phyloP scores from a whole-genome alignment of 2,797 vertebrate species.

The Columba guinea region DNA sequence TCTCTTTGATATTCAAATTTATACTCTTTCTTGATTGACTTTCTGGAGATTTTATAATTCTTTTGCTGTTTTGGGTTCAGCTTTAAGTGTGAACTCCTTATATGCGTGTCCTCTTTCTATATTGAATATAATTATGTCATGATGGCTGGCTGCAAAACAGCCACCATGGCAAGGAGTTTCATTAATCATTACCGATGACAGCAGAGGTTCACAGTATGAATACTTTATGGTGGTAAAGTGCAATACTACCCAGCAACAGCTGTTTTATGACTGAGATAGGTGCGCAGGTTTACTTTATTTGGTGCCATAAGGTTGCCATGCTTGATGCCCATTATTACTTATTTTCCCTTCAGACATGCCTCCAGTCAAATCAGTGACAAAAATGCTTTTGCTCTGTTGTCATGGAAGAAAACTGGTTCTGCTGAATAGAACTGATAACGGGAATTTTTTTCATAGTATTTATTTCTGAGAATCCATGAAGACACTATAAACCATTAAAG shows the following conservation, averaged over 20 bases:
- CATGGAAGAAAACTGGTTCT: not conserved
- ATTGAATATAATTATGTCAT: not conserved
- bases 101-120: not conserved
- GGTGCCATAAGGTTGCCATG: not conserved
- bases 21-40: not conserved
- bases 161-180: not conserved
- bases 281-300: not conserved
- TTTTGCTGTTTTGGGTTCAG: not conserved
- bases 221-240: not conserved
- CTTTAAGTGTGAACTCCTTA: not conserved
- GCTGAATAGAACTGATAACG: not conserved
- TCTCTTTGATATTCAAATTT: not conserved
- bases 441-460: not conserved
- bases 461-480: not conserved
- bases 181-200: not conserved
- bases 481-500: not conserved
- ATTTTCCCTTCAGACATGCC: not conserved
- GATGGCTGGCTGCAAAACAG: not conserved
- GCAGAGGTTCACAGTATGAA: not conserved
- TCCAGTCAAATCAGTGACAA: not conserved
- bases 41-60: not conserved
- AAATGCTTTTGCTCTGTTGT: not conserved
- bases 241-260: not conserved
- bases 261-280: not conserved
- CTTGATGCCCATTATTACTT: not conserved